A percentile compares a stretch with the other conserved stretches of the same genome.
Evolutionary conservation across 2,113 vertebrate species (phyloP).

Genomic region (Malurus melanocephalus): DNA sequence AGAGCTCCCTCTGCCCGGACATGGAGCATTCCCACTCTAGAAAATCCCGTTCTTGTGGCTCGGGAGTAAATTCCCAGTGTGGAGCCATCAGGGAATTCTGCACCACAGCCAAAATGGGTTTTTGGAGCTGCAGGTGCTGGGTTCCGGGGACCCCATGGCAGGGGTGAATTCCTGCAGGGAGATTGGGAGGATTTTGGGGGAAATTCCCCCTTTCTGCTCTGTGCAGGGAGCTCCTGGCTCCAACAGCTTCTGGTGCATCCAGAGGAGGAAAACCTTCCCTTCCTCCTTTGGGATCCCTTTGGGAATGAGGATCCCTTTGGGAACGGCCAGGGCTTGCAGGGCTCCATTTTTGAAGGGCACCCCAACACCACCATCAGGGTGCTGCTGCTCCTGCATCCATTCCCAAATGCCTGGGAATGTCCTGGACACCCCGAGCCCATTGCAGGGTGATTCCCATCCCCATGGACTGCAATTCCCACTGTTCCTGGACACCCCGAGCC

Average conservation of each 20-base stretch:
- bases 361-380: accelerated
- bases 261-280: neutral
- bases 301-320: no score
- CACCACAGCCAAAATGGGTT: neutral
- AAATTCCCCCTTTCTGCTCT: neutral
- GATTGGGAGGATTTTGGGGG: neutral
- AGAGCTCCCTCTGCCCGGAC: no score
- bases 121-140: neutral
- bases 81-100: neutral
- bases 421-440: accelerated
- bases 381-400: neutral
- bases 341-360: neutral
- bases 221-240: neutral
- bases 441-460: neutral
- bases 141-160: no score
- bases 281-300: neutral
- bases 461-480: neutral
- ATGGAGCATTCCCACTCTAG: no score
- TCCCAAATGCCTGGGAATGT: neutral
- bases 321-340: accelerated
- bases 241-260: neutral
- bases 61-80: neutral
- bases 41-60: neutral
- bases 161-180: no score
- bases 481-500: no score